phyloP scores from a whole-genome alignment of 2,888 invertebrate genomes.

The Euclidia mi region DNA sequence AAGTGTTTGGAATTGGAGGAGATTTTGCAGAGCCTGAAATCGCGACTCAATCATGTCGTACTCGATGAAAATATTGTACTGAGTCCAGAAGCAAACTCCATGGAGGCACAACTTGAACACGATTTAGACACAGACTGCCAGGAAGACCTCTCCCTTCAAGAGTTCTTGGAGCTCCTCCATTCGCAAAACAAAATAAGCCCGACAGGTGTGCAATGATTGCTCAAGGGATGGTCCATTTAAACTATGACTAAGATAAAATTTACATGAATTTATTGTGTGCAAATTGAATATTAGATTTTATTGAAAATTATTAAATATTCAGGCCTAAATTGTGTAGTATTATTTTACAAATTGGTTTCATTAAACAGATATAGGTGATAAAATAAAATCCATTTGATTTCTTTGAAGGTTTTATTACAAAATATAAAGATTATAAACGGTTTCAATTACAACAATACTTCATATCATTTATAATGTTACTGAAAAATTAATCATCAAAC shows the following conservation, averaged over 20 bases:
- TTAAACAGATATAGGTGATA: too few relatives aligned
- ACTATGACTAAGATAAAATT: conserved; percentile 68
- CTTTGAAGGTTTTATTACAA: not conserved
- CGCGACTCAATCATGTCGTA: conserved; percentile 86
- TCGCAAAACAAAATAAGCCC: conserved; percentile 83
- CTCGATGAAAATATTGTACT: conserved; percentile 86
- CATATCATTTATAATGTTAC: too few relatives aligned
- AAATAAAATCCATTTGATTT: conserved; percentile 6
- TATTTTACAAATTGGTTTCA: conserved; percentile 44
- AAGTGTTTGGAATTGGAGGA: conserved; percentile 88
- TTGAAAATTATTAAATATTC: conserved; percentile 70
- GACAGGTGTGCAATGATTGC: conserved; percentile 79
- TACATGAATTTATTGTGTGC: conserved; percentile 83
- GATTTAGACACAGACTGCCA: conserved; percentile 88
- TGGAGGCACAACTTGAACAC: conserved; percentile 86
- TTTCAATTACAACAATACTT: too few relatives aligned
- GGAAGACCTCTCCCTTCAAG: conserved; percentile 86
- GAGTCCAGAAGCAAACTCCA: conserved; percentile 85
- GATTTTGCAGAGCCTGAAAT: conserved; percentile 86
- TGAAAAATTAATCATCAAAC: conserved; percentile 73
- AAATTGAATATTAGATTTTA: conserved; percentile 81
- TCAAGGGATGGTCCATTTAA: conserved; percentile 37
- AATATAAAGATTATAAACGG: not conserved
- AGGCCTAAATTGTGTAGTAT: conserved; percentile 57
- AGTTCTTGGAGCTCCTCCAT: conserved; percentile 85